A percentile compares a stretch with the other conserved stretches of the same genome.
Conservation (phyloP, 2,113 vertebrate species). For the Uria aalge region DNA sequence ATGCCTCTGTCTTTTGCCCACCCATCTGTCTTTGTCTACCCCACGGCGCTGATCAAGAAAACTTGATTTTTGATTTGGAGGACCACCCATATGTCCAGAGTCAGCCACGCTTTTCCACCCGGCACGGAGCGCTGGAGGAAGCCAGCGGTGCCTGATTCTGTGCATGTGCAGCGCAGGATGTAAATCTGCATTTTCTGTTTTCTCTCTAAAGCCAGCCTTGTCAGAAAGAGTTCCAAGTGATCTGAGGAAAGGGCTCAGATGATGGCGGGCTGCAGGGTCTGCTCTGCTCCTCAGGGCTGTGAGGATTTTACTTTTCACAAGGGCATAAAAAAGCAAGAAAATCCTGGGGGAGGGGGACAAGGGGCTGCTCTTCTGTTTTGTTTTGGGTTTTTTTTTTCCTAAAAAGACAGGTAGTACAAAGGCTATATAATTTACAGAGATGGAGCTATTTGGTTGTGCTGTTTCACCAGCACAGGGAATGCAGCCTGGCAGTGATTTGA, state of each 20-base stretch:
- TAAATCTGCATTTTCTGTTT: background rate
- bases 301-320: background rate
- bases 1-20: background rate
- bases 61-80: background rate
- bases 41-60: accelerated
- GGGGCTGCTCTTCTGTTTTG: background rate
- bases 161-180: accelerated
- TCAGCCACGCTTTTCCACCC: background rate
- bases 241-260: background rate
- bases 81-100: background rate
- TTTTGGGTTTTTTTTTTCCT: background rate
- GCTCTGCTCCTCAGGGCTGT: background rate
- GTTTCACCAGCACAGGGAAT: background rate
- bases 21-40: background rate
- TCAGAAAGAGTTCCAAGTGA: background rate
- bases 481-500: background rate
- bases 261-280: background rate
- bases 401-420: background rate
- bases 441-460: background rate
- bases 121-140: background rate
- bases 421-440: background rate
- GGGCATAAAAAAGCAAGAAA: background rate
- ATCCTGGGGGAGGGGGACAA: background rate
- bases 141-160: background rate
- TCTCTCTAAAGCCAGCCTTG: background rate